A percentile compares a stretch with the other conserved stretches of the same genome.
Conservation (phyloP, 2,113 vertebrate species). For the Gorsachius goisagi region DNA sequence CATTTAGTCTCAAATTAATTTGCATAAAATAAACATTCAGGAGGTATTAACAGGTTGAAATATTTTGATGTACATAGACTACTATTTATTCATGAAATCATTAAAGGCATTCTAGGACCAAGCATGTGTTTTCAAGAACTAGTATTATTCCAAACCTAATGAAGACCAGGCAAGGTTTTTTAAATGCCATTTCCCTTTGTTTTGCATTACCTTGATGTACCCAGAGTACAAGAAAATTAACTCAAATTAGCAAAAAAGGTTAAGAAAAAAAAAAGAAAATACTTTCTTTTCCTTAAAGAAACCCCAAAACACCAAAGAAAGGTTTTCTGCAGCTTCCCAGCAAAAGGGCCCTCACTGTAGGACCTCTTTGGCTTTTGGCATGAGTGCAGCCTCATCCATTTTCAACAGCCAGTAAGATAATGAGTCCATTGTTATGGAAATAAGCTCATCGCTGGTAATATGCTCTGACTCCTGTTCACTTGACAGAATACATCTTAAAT, state of each 20-base stretch:
- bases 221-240: neutral
- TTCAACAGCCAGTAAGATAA: neutral
- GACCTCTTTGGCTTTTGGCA: neutral
- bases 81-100: neutral
- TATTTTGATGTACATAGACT: neutral
- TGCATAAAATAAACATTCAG: neutral
- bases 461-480: neutral
- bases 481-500: neutral
- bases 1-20: neutral
- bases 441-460: neutral
- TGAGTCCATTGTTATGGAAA: neutral
- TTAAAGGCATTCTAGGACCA: neutral
- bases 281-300: neutral
- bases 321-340: neutral
- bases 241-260: neutral
- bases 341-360: neutral
- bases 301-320: neutral
- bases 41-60: neutral
- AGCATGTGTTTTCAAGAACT: neutral
- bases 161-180: neutral
- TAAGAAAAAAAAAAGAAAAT: neutral
- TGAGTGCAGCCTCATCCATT: neutral
- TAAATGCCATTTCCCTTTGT: neutral
- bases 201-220: neutral
- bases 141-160: neutral